Evolutionary conservation across 2,797 vertebrate genomes (phyloP).

Genomic region (Sebastes umbrosus): DNA sequence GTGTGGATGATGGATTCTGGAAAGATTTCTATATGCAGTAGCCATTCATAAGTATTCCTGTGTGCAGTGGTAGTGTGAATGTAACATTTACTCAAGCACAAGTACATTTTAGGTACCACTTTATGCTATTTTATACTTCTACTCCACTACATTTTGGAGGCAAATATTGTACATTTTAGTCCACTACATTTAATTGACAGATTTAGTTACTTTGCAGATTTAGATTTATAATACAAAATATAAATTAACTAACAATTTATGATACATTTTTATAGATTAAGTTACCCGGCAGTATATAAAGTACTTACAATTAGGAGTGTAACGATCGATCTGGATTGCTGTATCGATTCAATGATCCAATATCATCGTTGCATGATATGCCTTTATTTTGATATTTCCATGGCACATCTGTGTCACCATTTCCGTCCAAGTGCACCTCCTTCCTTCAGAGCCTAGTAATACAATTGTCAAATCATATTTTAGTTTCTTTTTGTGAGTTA

Average conservation of each 20-base stretch:
- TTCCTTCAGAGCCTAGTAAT: too few relatives aligned
- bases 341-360: too few relatives aligned
- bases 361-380: too few relatives aligned
- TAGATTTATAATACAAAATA: neutral
- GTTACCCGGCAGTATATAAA: neutral
- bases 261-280: neutral
- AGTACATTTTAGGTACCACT: neutral
- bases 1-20: neutral
- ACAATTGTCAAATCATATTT: too few relatives aligned
- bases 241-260: neutral
- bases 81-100: neutral
- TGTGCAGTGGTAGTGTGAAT: neutral
- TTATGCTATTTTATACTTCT: neutral
- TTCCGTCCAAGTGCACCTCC: fast-evolving
- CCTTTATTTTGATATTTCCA: too few relatives aligned
- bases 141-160: neutral
- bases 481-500: fast-evolving
- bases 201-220: neutral
- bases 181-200: neutral
- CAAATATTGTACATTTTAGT: neutral
- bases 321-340: neutral
- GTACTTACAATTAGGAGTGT: fast-evolving
- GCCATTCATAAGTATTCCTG: neutral
- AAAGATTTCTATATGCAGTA: neutral
- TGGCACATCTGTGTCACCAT: too few relatives aligned